Base-by-base conservation (phyloP, 2,797 vertebrate genomes). In the Trematomus bernacchii region DNA sequence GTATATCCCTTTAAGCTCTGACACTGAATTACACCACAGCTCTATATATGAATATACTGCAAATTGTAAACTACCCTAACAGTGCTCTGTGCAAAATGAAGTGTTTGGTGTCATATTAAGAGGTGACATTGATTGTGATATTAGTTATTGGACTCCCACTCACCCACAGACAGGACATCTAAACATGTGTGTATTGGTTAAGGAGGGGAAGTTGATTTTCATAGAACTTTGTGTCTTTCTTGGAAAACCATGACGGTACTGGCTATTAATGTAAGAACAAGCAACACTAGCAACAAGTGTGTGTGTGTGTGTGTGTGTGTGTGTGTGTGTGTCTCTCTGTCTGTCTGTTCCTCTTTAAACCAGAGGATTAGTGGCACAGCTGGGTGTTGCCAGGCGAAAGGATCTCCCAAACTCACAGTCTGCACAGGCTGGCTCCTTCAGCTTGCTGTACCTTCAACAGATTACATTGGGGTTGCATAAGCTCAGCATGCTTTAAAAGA, bases 291-390 rank as follows among this genome's bases (percentile, higher is more conserved):
- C 10, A 69, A 12, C 21, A 10, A 15, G 43, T 23, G 46, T 37
- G 46, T 14, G 61, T 59, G 44, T 33, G 23, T 16, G 42, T 52
- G 50, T 13, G n/a, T 68, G 64, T 14, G 15, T 6, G 14, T 11
- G 13, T 23, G 55, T n/a, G 16, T 9, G 51, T 51, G 23, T 4
- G 11, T n/a, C n/a, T n/a, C n/a, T n/a, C n/a, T n/a, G n/a, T n/a
- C n/a, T n/a, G 14, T 7, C 10, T 60, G 63, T n/a, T 69, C 4
- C 12, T 53, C 42, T 60, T 65, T 47, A 50, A 67, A 55, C 21
- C 64, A 16, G 23, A 19, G 52, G 59, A 64, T 58, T 73, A 67
- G 51, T 8, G 15, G 2, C 40, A 69, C 46, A 44, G 23, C 77
- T 59, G 27, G 46, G 37, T 0, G 5, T 10, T 46, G 67, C 23